Evolutionary conservation across 1,140 invertebrate species (phyloP).

Genomic region (Drosophila grimshawi): DNA sequence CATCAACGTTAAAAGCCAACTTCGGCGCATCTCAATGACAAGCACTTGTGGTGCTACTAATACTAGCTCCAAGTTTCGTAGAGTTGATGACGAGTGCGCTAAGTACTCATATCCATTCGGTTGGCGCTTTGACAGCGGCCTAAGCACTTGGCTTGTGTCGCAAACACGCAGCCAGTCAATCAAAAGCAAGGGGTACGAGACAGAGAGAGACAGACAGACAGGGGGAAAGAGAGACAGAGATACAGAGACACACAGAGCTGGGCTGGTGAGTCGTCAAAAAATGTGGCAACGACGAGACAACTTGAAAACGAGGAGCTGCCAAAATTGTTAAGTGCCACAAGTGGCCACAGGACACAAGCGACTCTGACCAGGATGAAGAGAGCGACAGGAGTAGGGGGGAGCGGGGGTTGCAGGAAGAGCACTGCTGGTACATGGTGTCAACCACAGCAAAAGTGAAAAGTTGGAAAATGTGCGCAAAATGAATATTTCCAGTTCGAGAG

Average conservation of each 20-base stretch:
- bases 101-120: slow-evolving; percentile 30
- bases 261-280: slow-evolving; percentile 19
- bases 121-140: slow-evolving; percentile 19
- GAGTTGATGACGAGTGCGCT: slow-evolving; percentile 7
- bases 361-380: slow-evolving; percentile 16
- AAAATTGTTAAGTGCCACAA: slow-evolving; percentile 69
- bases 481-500: slow-evolving; percentile 39
- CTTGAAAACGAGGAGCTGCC: slow-evolving; percentile 53
- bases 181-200: slow-evolving; percentile 12
- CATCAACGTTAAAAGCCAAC: slow-evolving; percentile 24
- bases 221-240: too few species aligned
- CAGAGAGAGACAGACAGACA: background rate
- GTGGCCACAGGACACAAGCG: slow-evolving; percentile 50
- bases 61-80: slow-evolving; percentile 20
- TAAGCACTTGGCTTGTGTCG: slow-evolving; percentile 32
- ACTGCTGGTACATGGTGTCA: slow-evolving; percentile 48
- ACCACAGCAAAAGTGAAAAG: slow-evolving; percentile 63
- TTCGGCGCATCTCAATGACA: slow-evolving; percentile 19
- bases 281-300: slow-evolving; percentile 37
- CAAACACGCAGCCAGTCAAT: slow-evolving; percentile 53
- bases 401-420: background rate
- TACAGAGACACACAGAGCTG: too few species aligned
- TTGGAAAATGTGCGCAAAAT: slow-evolving; percentile 34
- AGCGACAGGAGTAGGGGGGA: background rate
- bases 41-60: slow-evolving; percentile 11